These are phyloP conservation scores for Leptodactylus fallax DNA, from an alignment of 2,797 vertebrate species.

Conservation along the genomic window DNA sequence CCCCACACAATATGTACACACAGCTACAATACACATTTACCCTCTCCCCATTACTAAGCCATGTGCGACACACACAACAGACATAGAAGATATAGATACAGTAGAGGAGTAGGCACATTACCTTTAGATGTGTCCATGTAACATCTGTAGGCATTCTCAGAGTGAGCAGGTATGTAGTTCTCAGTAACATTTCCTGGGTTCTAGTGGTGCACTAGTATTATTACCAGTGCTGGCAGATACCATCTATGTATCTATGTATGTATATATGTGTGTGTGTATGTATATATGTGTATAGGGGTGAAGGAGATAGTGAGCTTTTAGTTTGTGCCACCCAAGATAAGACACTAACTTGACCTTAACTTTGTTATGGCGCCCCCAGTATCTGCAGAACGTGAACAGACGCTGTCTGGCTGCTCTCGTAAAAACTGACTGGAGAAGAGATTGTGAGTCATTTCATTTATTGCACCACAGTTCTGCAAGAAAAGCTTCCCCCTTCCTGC, in stretches of 20 bases:
- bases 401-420: conserved; percentile 84
- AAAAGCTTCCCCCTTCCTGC: conserved; percentile 81
- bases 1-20: neutral
- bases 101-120: conserved; percentile 66
- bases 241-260: neutral
- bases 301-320: conserved; percentile 70
- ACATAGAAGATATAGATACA: neutral
- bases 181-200: conserved; percentile 69
- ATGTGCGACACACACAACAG: neutral
- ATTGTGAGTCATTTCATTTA: conserved; percentile 87
- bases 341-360: conserved; percentile 99
- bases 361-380: conserved; percentile 92
- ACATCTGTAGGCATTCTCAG: conserved; percentile 66
- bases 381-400: conserved; percentile 85
- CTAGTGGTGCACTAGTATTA: conserved; percentile 49
- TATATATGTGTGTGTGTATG: neutral
- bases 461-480: conserved; percentile 84
- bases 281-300: conserved; percentile 60
- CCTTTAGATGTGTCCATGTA: conserved; percentile 72
- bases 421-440: conserved; percentile 83
- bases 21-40: neutral
- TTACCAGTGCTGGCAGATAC: conserved; percentile 7
- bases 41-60: neutral
- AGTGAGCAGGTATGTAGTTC: conserved; percentile 65
- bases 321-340: conserved; percentile 81